A percentile compares a stretch with the other conserved stretches of the same genome.
phyloP scores from a whole-genome alignment of 2,888 invertebrate species.

The Heteromyza rotundicornis region DNA sequence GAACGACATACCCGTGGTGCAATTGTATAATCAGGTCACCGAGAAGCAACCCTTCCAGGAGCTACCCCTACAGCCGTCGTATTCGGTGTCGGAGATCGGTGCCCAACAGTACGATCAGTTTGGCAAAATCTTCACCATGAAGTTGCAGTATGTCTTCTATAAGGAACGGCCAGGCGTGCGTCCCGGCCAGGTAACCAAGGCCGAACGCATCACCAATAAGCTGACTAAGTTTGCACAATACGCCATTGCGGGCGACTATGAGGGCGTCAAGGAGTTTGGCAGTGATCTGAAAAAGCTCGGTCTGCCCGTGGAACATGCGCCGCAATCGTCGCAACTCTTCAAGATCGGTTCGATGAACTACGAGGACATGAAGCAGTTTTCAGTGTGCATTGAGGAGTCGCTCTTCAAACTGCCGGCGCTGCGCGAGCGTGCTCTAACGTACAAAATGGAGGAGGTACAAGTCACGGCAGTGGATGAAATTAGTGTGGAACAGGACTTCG shows the following conservation, averaged over 20 bases:
- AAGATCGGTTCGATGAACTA: slow-evolving; percentile 91
- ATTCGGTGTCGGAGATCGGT: slow-evolving; percentile 92
- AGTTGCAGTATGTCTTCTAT: slow-evolving; percentile 94
- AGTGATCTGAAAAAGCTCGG: slow-evolving; percentile 92
- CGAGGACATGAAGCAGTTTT: slow-evolving; percentile 92
- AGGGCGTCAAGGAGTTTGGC: slow-evolving; percentile 91
- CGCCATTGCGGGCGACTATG: slow-evolving; percentile 92
- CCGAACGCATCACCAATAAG: slow-evolving; percentile 88
- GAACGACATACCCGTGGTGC: slow-evolving; percentile 84
- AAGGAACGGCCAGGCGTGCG: slow-evolving; percentile 96
- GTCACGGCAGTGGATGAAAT: slow-evolving; percentile 92
- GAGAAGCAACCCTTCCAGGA: slow-evolving; percentile 96
- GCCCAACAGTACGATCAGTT: slow-evolving; percentile 99
- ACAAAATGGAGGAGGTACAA: slow-evolving; percentile 97
- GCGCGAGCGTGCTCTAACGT: slow-evolving; percentile 85
- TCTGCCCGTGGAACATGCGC: slow-evolving; percentile 95
- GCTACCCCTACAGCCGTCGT: slow-evolving; percentile 90
- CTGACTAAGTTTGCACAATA: slow-evolving; percentile 92
- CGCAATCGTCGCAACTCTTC: slow-evolving; percentile 92
- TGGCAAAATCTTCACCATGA: slow-evolving; percentile 98
- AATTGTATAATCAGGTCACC: slow-evolving; percentile 79
- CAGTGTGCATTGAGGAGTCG: slow-evolving; percentile 89
- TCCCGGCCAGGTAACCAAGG: slow-evolving; percentile 93
- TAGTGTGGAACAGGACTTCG: slow-evolving; percentile 85
- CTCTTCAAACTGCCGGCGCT: slow-evolving; percentile 85